Evolutionary conservation across 1,140 invertebrate species (phyloP).

Genomic region (Leptopilina boulardi): DNA sequence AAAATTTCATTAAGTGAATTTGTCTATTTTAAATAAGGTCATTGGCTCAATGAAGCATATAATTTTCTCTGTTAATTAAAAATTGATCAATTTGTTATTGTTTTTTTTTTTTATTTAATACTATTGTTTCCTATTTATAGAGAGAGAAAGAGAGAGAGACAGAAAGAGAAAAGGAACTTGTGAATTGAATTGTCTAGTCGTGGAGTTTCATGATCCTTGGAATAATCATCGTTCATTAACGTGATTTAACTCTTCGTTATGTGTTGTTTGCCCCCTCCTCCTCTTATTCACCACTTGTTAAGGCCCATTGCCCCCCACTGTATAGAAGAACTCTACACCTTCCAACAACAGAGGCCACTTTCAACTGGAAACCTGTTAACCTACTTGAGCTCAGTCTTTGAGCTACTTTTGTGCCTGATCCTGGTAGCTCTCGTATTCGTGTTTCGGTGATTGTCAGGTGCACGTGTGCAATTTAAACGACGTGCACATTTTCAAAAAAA

Average conservation of each 20-base stretch:
- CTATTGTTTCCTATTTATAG: too few relatives aligned
- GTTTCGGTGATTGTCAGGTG: conserved; percentile 49
- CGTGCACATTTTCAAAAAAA: conserved; percentile 8
- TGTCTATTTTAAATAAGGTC: background rate
- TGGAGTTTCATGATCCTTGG: background rate
- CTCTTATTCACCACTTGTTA: conserved; percentile 29
- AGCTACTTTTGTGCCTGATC: conserved; percentile 63
- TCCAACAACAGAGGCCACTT: conserved; percentile 65
- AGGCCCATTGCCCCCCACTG: conserved; percentile 47
- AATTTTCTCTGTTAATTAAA: conserved; percentile 20
- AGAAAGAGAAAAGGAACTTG: background rate
- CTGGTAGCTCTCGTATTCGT: conserved; percentile 31
- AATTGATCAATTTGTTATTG: background rate
- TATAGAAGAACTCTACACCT: conserved; percentile 35
- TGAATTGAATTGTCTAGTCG: conserved; percentile 10
- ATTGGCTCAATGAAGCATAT: background rate
- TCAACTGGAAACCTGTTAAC: conserved; percentile 73
- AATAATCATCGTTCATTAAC: conserved; percentile 48
- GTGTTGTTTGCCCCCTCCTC: conserved; percentile 55
- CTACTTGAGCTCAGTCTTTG: conserved; percentile 71
- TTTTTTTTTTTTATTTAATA: background rate
- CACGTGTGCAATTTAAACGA: conserved; percentile 51
- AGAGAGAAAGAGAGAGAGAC: too few relatives aligned
- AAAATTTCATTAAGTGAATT: background rate
- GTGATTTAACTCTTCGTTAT: conserved; percentile 59